Conservation (phyloP, 1,140 invertebrate genomes). For the Calephelis nemesis region DNA sequence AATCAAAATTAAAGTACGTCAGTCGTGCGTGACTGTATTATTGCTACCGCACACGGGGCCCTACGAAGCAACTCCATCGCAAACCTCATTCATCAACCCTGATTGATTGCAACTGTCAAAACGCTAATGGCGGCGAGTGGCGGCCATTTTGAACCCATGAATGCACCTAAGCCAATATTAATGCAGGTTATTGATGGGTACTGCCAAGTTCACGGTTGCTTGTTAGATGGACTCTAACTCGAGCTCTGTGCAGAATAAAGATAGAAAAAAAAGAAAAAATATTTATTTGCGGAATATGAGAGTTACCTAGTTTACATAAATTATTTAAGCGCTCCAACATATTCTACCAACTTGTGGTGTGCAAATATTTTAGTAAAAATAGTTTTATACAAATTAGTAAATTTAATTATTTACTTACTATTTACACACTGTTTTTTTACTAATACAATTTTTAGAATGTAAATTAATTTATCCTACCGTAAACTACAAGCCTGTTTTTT, state of each 20-base stretch:
- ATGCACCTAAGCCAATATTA: slow-evolving; percentile 72
- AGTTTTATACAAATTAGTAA: too few species aligned
- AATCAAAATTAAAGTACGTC: slow-evolving; percentile 23
- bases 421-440: too few species aligned
- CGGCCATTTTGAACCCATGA: slow-evolving; percentile 63
- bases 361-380: too few species aligned
- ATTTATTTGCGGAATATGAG: too few species aligned
- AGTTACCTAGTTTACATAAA: too few species aligned
- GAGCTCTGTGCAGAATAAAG: neutral
- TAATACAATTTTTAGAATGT: too few species aligned
- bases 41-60: slow-evolving; percentile 51
- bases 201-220: slow-evolving; percentile 66
- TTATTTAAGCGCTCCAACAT: too few species aligned
- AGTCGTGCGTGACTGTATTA: slow-evolving; percentile 17
- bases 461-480: too few species aligned
- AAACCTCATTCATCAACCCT: slow-evolving; percentile 70
- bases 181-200: slow-evolving; percentile 68
- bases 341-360: too few species aligned
- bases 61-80: slow-evolving; percentile 36
- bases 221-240: slow-evolving; percentile 49
- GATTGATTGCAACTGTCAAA: slow-evolving; percentile 77
- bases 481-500: too few species aligned
- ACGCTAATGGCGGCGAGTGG: slow-evolving; percentile 68
- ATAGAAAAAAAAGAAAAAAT: neutral
- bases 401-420: too few species aligned